phyloP scores from a whole-genome alignment of 2,113 vertebrate genomes.

The Ameiurus melas region DNA sequence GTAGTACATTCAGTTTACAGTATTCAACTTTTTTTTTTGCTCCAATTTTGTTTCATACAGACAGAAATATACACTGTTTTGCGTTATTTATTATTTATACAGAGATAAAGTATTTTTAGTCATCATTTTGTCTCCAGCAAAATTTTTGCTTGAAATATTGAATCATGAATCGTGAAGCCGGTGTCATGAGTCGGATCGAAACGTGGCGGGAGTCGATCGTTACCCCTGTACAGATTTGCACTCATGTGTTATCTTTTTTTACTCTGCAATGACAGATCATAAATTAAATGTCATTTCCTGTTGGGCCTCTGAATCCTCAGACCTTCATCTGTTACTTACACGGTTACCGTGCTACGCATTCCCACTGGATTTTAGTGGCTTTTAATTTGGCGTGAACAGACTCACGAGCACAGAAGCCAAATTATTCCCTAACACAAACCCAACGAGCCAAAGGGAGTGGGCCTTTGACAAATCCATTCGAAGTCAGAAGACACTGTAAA shows the following conservation, averaged over 20 bases:
- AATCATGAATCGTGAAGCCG: background rate
- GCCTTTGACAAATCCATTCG: background rate
- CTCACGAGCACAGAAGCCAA: background rate
- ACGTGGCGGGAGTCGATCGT: background rate
- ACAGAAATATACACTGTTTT: background rate
- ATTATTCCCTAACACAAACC: background rate
- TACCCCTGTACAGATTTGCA: background rate
- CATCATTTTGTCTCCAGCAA: background rate
- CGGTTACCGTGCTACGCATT: constrained; percentile 18
- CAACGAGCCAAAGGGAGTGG: background rate
- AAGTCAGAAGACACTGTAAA: background rate
- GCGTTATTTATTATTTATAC: background rate
- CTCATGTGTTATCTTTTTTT: background rate
- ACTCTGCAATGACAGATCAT: background rate
- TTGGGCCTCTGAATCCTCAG: constrained; percentile 11
- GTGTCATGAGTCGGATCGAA: background rate
- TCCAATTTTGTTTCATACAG: background rate
- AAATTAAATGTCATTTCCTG: constrained; percentile 14
- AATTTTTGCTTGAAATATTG: background rate
- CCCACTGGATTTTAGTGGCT: constrained; percentile 13
- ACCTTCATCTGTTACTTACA: constrained; percentile 8
- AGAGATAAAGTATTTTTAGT: background rate
- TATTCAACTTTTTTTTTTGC: background rate
- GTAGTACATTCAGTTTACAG: background rate
- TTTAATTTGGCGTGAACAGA: constrained; percentile 43